phyloP scores from a whole-genome alignment of 2,113 vertebrate species.

The Pseudorectes ferrugineus region DNA sequence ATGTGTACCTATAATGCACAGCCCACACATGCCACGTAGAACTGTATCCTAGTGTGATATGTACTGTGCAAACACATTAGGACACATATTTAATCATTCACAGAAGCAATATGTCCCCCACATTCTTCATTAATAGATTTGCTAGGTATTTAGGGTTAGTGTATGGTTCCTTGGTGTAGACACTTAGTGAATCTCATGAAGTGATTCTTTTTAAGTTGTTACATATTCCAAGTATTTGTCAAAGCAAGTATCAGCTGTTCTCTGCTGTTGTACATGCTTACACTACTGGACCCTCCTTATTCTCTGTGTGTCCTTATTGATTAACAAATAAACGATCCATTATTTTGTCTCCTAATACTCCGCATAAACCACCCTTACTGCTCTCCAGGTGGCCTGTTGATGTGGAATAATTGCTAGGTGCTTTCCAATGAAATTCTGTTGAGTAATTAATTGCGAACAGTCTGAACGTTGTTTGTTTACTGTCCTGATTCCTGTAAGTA shows the following conservation, averaged over 20 bases:
- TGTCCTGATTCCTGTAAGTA: background rate
- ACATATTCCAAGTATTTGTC: background rate
- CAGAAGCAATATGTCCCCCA: background rate
- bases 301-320: background rate
- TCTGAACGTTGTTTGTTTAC: background rate
- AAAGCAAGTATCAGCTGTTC: background rate
- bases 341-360: background rate
- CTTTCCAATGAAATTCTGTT: background rate
- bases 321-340: background rate
- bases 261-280: background rate
- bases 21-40: background rate
- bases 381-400: background rate
- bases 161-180: background rate
- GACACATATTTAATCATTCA: background rate
- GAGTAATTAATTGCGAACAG: background rate
- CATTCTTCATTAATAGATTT: background rate
- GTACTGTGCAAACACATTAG: background rate
- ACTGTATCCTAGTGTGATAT: background rate
- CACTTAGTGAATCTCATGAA: background rate
- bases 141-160: background rate
- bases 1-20: background rate
- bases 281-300: background rate
- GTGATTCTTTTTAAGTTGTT: background rate
- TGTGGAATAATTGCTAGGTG: background rate
- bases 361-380: background rate